Percentiles rank a stretch among this genome's conserved stretches.
These are phyloP conservation scores for Gnathonemus echidnorhynchus DNA, from an alignment of 2,113 vertebrate genomes.

Conservation along the genomic window DNA sequence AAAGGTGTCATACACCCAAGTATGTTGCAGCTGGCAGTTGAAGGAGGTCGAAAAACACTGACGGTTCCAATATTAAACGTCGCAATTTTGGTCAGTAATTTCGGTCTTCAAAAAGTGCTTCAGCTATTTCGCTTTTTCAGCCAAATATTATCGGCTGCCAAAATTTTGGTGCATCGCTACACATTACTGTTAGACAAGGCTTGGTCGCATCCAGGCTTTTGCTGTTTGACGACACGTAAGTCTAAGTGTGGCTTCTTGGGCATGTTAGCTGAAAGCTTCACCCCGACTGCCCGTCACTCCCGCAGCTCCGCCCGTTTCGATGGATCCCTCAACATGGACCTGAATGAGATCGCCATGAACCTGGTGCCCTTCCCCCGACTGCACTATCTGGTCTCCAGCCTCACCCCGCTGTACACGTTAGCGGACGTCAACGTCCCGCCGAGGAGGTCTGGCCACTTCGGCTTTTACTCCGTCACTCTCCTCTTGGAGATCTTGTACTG, in stretches of 20 bases:
- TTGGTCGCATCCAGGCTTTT: neutral
- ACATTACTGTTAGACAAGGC: neutral
- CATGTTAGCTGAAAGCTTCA: neutral
- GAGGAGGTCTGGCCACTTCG: conserved; percentile 63
- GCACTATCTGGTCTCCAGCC: conserved; percentile 89
- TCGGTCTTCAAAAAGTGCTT: too few relatives aligned
- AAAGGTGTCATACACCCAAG: too few relatives aligned
- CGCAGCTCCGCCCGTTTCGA: conserved; percentile 89
- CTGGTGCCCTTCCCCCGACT: conserved; percentile 90
- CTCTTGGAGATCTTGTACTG: neutral
- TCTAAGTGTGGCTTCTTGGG: neutral
- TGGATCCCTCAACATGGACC: conserved; percentile 93
- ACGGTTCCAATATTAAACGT: too few relatives aligned
- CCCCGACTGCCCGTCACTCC: conserved; percentile 13
- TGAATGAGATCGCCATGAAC: conserved; percentile 96
- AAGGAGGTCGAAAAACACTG: too few relatives aligned
- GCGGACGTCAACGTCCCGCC: conserved; percentile 76
- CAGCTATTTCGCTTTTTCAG: too few relatives aligned
- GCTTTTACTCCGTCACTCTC: conserved; percentile 17
- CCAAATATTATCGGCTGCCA: neutral
- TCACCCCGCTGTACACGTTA: conserved; percentile 84
- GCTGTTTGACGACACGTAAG: neutral
- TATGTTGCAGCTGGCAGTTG: too few relatives aligned
- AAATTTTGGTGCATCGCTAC: neutral
- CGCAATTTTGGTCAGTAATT: too few relatives aligned